Evolutionary conservation across 1,140 invertebrate species (phyloP).

Genomic region (Aphelinus certus): DNA sequence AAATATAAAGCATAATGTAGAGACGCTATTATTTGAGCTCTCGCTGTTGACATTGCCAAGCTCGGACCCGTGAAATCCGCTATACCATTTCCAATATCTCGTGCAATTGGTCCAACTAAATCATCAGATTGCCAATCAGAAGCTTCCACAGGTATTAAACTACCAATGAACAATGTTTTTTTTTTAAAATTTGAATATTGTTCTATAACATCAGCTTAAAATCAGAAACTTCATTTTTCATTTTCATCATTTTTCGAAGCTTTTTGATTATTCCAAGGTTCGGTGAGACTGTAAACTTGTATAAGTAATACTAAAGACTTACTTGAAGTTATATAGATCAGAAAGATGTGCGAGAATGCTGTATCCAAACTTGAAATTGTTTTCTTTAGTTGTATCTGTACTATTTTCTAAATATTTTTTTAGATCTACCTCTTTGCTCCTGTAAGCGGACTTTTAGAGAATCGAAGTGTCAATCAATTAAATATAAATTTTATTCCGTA

Average conservation of each 20-base stretch:
- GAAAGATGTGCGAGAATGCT: neutral
- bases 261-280: neutral
- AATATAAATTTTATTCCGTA: no score
- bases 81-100: neutral
- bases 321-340: slow-evolving; percentile 15
- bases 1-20: slow-evolving; percentile 9
- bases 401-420: neutral
- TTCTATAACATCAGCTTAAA: neutral
- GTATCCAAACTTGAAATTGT: neutral
- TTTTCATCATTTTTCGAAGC: neutral
- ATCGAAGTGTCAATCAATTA: no score
- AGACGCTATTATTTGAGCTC: slow-evolving; percentile 11
- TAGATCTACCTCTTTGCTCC: no score
- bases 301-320: neutral
- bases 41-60: neutral
- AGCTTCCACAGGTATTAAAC: neutral
- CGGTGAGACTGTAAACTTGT: no score
- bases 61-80: slow-evolving; percentile 23
- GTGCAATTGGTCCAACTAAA: slow-evolving; percentile 12
- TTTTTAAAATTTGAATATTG: neutral
- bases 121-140: neutral
- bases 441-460: no score
- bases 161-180: no score
- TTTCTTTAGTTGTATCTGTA: neutral
- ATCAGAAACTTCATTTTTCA: neutral